Conservation (phyloP, 2,888 invertebrate species). For the Craniophora ligustri region DNA sequence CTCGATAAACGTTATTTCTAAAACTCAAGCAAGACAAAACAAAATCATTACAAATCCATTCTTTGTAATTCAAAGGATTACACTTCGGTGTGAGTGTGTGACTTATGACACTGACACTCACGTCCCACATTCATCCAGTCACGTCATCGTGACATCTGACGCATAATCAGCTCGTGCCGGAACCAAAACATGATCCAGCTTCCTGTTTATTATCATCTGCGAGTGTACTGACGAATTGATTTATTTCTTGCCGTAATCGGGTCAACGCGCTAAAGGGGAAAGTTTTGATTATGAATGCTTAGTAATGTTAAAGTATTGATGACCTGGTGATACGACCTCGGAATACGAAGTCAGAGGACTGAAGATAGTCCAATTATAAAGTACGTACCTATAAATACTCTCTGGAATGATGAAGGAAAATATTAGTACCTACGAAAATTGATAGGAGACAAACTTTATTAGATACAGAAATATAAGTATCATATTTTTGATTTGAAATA, state of each 20-base stretch:
- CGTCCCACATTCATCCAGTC: slow-evolving; percentile 60
- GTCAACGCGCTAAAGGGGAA: slow-evolving; percentile 21
- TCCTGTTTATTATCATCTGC: slow-evolving; percentile 62
- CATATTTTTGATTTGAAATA: background rate
- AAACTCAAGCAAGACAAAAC: background rate
- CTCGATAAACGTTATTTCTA: too few relatives aligned
- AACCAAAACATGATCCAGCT: slow-evolving; percentile 63
- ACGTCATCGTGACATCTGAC: slow-evolving; percentile 62
- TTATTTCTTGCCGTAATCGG: slow-evolving; percentile 36
- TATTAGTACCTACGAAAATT: too few relatives aligned
- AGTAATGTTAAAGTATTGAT: too few relatives aligned
- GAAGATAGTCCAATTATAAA: too few relatives aligned
- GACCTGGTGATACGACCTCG: too few relatives aligned
- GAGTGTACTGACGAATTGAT: slow-evolving; percentile 25
- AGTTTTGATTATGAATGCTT: slow-evolving; percentile 1
- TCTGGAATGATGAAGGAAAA: too few relatives aligned
- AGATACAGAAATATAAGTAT: background rate
- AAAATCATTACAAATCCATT: background rate
- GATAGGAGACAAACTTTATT: too few relatives aligned
- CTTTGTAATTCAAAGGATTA: slow-evolving; percentile 16
- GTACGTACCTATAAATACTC: too few relatives aligned
- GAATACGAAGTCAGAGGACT: too few relatives aligned
- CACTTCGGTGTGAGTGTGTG: slow-evolving; percentile 40
- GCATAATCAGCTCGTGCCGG: slow-evolving; percentile 63
- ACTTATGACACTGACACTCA: slow-evolving; percentile 55